phyloP scores from a whole-genome alignment of 2,797 vertebrate genomes.

The Mormyrus hasselquistii region DNA sequence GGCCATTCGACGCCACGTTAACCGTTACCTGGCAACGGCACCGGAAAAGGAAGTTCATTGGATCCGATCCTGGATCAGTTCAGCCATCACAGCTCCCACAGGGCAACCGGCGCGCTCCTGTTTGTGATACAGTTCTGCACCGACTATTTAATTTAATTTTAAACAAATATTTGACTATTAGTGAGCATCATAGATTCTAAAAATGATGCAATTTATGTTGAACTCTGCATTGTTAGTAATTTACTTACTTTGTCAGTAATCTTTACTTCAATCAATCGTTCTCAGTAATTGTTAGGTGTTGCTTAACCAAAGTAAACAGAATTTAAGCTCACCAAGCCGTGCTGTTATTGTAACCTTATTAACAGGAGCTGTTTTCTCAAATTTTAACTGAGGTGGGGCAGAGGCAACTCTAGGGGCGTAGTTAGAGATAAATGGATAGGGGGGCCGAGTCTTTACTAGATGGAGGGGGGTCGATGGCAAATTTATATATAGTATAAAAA shows the following conservation, averaged over 20 bases:
- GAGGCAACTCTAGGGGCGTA: not conserved
- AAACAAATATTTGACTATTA: not conserved
- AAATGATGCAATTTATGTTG: not conserved
- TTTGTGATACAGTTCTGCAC: not conserved
- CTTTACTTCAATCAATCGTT: not conserved
- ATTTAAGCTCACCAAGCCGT: not conserved
- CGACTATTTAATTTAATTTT: not conserved
- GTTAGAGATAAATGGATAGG: not conserved
- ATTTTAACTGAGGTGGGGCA: not conserved
- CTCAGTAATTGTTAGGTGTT: not conserved
- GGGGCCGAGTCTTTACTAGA: not conserved
- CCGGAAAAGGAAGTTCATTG: constrained; percentile 24
- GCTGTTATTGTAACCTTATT: not conserved
- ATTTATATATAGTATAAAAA: not conserved
- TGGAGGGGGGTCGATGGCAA: not conserved
- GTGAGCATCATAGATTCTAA: not conserved
- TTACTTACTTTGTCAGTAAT: not conserved
- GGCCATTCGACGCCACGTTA: not conserved
- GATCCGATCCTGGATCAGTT: not conserved
- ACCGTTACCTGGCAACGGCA: constrained; percentile 61
- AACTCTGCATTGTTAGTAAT: not conserved
- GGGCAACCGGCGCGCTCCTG: not conserved
- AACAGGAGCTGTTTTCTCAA: not conserved
- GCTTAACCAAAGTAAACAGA: not conserved
- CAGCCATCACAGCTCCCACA: not conserved